Evolutionary conservation across 2,113 vertebrate genomes (phyloP).

Genomic region (Orientallactaga bullata): DNA sequence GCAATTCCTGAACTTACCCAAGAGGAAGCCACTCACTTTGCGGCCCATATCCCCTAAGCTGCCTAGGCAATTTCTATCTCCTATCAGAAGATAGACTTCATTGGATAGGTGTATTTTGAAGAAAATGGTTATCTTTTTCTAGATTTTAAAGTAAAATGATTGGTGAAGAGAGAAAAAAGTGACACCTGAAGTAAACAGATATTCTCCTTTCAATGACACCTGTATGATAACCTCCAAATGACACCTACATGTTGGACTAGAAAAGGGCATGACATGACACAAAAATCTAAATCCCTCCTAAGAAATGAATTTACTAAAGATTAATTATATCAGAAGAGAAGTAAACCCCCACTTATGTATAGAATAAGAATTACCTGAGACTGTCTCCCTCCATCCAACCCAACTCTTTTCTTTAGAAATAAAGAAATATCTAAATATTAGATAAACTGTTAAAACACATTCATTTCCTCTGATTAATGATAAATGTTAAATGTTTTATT

Average conservation of each 20-base stretch:
- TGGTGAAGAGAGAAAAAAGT: slow-evolving; percentile 20
- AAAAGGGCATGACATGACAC: not conserved
- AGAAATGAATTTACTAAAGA: slow-evolving; percentile 11
- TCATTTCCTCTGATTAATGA: not conserved
- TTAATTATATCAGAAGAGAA: slow-evolving; percentile 23
- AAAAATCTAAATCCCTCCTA: not conserved
- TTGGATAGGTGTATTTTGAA: slow-evolving; percentile 60
- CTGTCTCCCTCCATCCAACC: not conserved
- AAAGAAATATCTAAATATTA: not conserved
- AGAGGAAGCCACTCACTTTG: too few relatives aligned
- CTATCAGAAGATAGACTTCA: slow-evolving; percentile 6
- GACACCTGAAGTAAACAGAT: slow-evolving; percentile 50
- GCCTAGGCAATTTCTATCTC: too few relatives aligned
- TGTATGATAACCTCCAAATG: not conserved
- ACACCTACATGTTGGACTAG: not conserved
- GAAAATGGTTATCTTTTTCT: not conserved
- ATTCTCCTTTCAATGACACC: not conserved
- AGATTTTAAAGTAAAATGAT: slow-evolving; percentile 53
- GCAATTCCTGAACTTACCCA: too few relatives aligned
- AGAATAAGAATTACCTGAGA: slow-evolving; percentile 14
- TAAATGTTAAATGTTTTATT: not conserved
- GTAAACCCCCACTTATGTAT: not conserved
- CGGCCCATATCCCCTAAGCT: too few relatives aligned
- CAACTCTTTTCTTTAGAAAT: not conserved
- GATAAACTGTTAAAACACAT: not conserved